Evolutionary conservation across 2,797 vertebrate genomes (phyloP), one percentile per base, ranked within the genome.

Genomic region (Micropoecilia bifurca): DNA sequence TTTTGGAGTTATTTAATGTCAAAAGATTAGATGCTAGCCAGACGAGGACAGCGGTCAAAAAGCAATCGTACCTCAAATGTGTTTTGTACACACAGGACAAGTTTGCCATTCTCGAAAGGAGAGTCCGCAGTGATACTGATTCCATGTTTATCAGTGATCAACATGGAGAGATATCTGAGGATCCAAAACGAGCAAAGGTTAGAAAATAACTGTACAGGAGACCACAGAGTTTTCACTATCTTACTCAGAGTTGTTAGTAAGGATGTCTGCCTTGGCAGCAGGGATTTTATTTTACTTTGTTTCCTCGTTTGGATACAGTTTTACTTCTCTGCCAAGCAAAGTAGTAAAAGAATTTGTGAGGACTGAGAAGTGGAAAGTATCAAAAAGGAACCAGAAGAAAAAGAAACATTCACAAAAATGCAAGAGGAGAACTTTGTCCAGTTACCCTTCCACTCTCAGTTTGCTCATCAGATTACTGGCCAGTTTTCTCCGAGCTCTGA

Each of bases 81-180:
- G 0, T 0, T 59, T 20, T 83, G 72, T 73, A 95, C 84, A 0
- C 2, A 1, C 57, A 97, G 80, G 57, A 43, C 43, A 46, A 97
- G 92, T 20, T 76, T 91, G 8, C 96, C 97, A 0, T 95, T 69
- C 6, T 47, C 25, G 18, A 81, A 68, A 69, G 80, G 84, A 0
- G 7, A 30, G 0, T 94, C 71, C 0, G 95, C 96, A 77, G 63
- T 22, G 45, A 99, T 95, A n/a, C 80, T 69, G 43, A 99, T 81
- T 0, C 95, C 96, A 0, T 93, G 74, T 90, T 97, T 97, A 83
- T 95, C 93, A 0, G 93, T 76, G 75, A 96, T 87, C 74, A 96
- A 95, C 74, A 16, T 46, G 25, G 68, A 16, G 14, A 90, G 68
- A 16, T 88, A 47, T 90, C 98, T 99, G 90, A 0, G 22, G 79